Evolutionary conservation across 2,888 invertebrate genomes (phyloP), one percentile per base, ranked within the genome.

Genomic region (Watsonalla binaria): DNA sequence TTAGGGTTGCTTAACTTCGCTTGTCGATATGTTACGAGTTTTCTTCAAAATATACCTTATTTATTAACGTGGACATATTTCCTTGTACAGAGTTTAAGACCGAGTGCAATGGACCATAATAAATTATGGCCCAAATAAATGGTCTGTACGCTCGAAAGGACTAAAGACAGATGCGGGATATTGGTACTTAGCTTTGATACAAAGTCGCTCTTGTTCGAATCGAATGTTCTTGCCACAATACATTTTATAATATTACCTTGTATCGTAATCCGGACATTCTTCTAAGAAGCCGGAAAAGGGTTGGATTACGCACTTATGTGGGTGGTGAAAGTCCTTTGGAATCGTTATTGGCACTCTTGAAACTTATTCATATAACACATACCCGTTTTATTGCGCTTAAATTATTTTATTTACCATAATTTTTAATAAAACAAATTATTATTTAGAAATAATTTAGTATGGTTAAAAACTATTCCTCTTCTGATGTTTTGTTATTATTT

Each of bases 71-170:
- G 60, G 54, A 60, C 37, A 49, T 37, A 67, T 65, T 61, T 70
- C 68, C 61, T 54, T 54, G 57, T 54, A 55, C 58, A 56, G 61
- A 62, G 49, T 45, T 51, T 54, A 50, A 49, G 54, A 51, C 39
- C 56, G 55, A 39, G 51, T 39, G 63, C 60, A 70, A 60, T 63
- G 67, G 65, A 55, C 66, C 63, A 64, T 51, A 51, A 39, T 52
- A 62, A 72, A 65, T 70, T 71, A 74, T 66, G 63, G 61, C 62
- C 57, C 55, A 51, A 68, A 63, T 62, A 66, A 70, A 73, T 70
- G 68, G 63, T 49, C 60, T 54, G 62, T 62, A 62, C 59, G 59
- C 60, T 59, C 47, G 61, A 61, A 58, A 52, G 55, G 61, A 63
- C 62, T 63, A 65, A 59, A 64, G 62, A 69, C 60, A 64, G 62